Percentiles rank a stretch among this genome's conserved stretches.
phyloP scores from a whole-genome alignment of 2,888 invertebrate genomes.

The Dorcus hopei region DNA sequence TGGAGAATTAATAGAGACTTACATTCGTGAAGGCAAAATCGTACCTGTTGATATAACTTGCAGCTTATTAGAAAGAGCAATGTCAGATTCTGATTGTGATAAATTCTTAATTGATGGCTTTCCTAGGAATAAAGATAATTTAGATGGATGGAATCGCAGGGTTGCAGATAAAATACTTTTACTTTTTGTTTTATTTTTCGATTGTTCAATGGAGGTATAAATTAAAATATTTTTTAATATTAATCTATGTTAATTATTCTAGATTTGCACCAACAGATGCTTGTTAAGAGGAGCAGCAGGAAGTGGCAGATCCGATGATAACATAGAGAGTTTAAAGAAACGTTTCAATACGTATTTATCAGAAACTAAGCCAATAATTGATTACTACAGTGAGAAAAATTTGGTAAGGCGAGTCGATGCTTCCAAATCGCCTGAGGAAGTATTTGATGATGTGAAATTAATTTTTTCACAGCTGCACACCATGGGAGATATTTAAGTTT shows the following conservation, averaged over 20 bases:
- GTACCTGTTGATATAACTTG: slow-evolving; percentile 99
- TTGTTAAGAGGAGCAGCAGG: slow-evolving; percentile 81
- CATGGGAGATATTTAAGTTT: background rate
- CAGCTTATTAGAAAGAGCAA: slow-evolving; percentile 84
- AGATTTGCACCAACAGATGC: slow-evolving; percentile 80
- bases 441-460: slow-evolving; percentile 49
- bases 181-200: slow-evolving; percentile 87
- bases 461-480: slow-evolving; percentile 29
- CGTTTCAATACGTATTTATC: slow-evolving; percentile 81
- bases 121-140: slow-evolving; percentile 93
- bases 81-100: slow-evolving; percentile 61
- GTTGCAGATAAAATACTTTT: slow-evolving; percentile 83
- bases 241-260: slow-evolving; percentile 17
- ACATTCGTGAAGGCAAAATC: slow-evolving; percentile 90
- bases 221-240: slow-evolving; percentile 8
- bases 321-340: slow-evolving; percentile 80
- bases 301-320: slow-evolving; percentile 94
- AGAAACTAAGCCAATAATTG: slow-evolving; percentile 87
- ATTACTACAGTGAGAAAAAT: slow-evolving; percentile 69
- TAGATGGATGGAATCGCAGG: slow-evolving; percentile 86
- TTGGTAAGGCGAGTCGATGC: slow-evolving; percentile 77
- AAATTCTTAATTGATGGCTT: slow-evolving; percentile 97
- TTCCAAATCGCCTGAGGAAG: slow-evolving; percentile 61
- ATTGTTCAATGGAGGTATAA: slow-evolving; percentile 72
- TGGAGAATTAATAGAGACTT: slow-evolving; percentile 87